A percentile compares a stretch with the other conserved stretches of the same genome.
Evolutionary conservation across 23 tunicate species (phyloP).

Genomic region (Phallusia fumigata): DNA sequence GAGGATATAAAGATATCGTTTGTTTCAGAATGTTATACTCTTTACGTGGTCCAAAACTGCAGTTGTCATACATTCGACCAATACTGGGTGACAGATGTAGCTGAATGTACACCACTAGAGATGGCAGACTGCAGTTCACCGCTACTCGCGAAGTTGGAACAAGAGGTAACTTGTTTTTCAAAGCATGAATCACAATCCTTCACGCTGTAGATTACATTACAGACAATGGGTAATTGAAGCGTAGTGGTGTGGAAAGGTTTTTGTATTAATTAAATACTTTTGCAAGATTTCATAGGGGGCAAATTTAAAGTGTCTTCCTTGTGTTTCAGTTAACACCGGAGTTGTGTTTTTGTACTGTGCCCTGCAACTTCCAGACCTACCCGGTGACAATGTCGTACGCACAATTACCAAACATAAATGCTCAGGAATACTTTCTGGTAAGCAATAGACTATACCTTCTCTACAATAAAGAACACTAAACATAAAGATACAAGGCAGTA

Average conservation of each 20-base stretch:
- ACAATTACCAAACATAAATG: neutral
- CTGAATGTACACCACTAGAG: slow-evolving; percentile 28
- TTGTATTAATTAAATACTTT: no score
- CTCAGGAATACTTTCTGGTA: neutral
- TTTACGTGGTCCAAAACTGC: slow-evolving; percentile 20
- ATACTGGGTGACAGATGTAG: slow-evolving; percentile 40
- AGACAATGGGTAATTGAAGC: no score
- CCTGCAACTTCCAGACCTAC: slow-evolving; percentile 28
- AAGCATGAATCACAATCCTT: no score
- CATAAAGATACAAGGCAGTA: no score
- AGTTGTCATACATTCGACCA: slow-evolving; percentile 42
- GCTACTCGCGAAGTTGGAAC: neutral
- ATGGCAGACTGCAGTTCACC: slow-evolving; percentile 41
- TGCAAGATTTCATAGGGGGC: no score
- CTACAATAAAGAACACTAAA: no score
- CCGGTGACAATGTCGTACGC: slow-evolving; percentile 24
- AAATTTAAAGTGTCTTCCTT: no score
- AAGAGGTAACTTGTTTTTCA: slow-evolving; percentile 13
- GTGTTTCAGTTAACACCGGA: slow-evolving; percentile 28
- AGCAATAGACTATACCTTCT: neutral
- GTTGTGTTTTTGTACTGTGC: slow-evolving; percentile 40
- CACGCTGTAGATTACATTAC: no score
- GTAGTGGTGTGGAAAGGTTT: no score
- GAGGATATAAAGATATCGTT: neutral
- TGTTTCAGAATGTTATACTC: slow-evolving; percentile 48